Evolutionary conservation across 2,113 vertebrate genomes (phyloP).

Genomic region (Murina feae): DNA sequence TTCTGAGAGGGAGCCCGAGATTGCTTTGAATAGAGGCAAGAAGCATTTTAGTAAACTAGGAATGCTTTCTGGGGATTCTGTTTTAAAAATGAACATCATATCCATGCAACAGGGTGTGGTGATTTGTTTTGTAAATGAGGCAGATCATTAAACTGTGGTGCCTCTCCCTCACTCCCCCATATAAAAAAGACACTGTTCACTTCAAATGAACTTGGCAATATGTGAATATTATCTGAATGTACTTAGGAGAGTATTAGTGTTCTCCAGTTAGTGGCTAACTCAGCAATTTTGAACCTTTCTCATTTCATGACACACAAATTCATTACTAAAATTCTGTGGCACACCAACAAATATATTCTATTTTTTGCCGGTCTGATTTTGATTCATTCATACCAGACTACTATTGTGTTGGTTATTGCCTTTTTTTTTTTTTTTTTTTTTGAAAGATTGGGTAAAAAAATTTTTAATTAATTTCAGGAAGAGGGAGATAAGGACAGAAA

Average conservation of each 20-base stretch:
- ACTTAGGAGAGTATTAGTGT: not conserved
- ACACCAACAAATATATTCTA: not conserved
- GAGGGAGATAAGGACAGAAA: too few relatives aligned
- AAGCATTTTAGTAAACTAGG: not conserved
- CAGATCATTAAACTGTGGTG: not conserved
- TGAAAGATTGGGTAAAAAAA: not conserved
- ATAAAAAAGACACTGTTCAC: not conserved
- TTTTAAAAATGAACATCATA: constrained; percentile 33
- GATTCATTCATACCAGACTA: not conserved
- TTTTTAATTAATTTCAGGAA: too few relatives aligned
- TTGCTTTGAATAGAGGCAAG: not conserved
- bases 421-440: not conserved
- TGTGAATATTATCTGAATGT: not conserved
- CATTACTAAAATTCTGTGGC: not conserved
- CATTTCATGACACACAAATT: not conserved
- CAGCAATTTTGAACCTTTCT: not conserved
- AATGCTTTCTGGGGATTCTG: not conserved
- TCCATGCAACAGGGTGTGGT: not conserved
- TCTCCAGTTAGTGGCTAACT: not conserved
- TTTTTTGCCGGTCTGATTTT: not conserved
- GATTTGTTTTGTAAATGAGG: constrained; percentile 21
- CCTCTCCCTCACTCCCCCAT: too few relatives aligned
- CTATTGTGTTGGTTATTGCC: not conserved
- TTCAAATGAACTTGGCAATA: not conserved
- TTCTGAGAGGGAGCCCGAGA: not conserved